Conservation (phyloP, 37 sponge, comb jelly and placozoan genomes). For the Petrosia ficiformis region DNA sequence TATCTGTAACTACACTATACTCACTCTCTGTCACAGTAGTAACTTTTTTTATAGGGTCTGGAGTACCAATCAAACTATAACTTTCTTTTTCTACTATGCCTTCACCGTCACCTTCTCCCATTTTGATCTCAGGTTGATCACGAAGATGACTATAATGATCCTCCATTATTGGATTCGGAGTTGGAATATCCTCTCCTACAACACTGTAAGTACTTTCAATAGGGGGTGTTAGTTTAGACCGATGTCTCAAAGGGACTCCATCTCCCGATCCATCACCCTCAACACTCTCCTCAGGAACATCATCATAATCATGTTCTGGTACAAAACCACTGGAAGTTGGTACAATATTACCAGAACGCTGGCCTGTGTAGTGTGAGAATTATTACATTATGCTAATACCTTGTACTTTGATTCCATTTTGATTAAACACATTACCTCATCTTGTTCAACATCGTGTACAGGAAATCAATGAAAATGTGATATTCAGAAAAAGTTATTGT, state of each 20-base stretch:
- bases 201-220: slow-evolving; percentile 2
- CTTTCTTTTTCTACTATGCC: background rate
- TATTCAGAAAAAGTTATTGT: too few relatives aligned
- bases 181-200: background rate
- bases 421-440: too few relatives aligned
- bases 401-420: background rate
- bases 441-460: too few relatives aligned
- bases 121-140: background rate
- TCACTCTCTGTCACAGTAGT: background rate
- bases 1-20: background rate
- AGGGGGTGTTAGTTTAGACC: slow-evolving; percentile 1
- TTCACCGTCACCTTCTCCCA: background rate
- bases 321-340: slow-evolving; percentile 35
- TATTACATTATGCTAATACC: background rate
- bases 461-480: too few relatives aligned
- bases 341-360: slow-evolving; percentile 46
- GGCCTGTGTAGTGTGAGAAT: slow-evolving; percentile 12
- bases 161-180: background rate
- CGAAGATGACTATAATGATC: background rate
- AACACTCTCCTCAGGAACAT: slow-evolving; percentile 61
- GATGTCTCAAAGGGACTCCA: background rate
- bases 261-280: background rate
- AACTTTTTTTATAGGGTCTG: background rate
- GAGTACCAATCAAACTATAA: background rate
- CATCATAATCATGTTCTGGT: slow-evolving; percentile 76